A percentile compares a stretch with the other conserved stretches of the same genome.
These are phyloP conservation scores for Drosophila dives DNA, from an alignment of 2,888 invertebrate species.

Conservation along the genomic window DNA sequence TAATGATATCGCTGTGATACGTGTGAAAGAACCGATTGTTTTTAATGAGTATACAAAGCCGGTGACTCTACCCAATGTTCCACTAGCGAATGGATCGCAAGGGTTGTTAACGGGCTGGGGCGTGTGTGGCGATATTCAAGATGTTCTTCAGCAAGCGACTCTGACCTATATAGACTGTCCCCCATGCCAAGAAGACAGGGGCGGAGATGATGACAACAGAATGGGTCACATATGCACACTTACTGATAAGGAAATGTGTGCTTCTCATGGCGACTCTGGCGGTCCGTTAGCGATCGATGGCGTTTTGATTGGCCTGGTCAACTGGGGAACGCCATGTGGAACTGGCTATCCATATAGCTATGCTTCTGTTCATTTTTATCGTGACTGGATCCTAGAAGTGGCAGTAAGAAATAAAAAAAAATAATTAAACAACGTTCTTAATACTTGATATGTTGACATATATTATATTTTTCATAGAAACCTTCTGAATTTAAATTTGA, in stretches of 20 bases:
- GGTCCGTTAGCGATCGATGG: slow-evolving; percentile 76
- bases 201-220: slow-evolving; percentile 85
- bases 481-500: neutral
- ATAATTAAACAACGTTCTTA: neutral
- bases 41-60: slow-evolving; percentile 86
- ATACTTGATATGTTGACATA: neutral
- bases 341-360: slow-evolving; percentile 79
- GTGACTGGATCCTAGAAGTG: slow-evolving; percentile 78
- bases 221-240: slow-evolving; percentile 87
- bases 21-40: slow-evolving; percentile 86
- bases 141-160: slow-evolving; percentile 86
- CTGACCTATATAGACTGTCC: slow-evolving; percentile 86
- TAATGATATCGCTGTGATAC: slow-evolving; percentile 89
- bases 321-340: slow-evolving; percentile 83
- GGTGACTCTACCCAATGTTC: slow-evolving; percentile 86
- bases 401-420: slow-evolving; percentile 53
- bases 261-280: slow-evolving; percentile 82
- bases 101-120: slow-evolving; percentile 88
- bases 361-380: slow-evolving; percentile 68
- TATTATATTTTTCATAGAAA: slow-evolving; percentile 19
- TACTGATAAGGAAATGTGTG: slow-evolving; percentile 86
- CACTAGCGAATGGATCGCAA: slow-evolving; percentile 85
- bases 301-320: slow-evolving; percentile 79
- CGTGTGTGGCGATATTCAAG: slow-evolving; percentile 85
- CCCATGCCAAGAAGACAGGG: slow-evolving; percentile 85